These are phyloP conservation scores for Sitodiplosis mosellana DNA, from an alignment of 1,140 invertebrate genomes.

Conservation along the genomic window DNA sequence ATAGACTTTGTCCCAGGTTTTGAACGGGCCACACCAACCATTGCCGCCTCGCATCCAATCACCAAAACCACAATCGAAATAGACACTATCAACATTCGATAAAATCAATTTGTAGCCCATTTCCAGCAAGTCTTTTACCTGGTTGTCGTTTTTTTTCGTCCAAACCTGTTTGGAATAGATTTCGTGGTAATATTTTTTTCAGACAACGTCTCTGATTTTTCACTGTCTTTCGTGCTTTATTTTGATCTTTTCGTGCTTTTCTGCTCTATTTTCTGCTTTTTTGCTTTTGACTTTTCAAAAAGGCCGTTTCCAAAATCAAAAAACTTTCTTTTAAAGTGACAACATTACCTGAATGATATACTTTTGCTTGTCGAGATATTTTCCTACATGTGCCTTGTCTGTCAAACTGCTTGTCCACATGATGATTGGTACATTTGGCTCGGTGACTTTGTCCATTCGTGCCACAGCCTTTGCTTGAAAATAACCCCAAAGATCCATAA, in stretches of 20 bases:
- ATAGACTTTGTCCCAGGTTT: slow-evolving; percentile 39
- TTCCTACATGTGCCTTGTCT: slow-evolving; percentile 22
- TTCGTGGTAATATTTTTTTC: slow-evolving; percentile 7
- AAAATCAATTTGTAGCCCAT: slow-evolving; percentile 35
- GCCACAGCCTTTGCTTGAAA: slow-evolving; percentile 44
- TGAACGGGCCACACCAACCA: slow-evolving; percentile 43
- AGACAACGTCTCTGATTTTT: neutral
- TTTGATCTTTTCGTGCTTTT: too few relatives aligned
- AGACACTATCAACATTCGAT: slow-evolving; percentile 38
- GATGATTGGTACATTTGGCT: slow-evolving; percentile 25
- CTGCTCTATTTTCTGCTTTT: too few relatives aligned
- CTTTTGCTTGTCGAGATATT: slow-evolving; percentile 28
- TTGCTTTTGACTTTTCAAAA: too few relatives aligned
- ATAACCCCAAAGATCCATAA: slow-evolving; percentile 47
- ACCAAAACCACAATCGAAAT: slow-evolving; percentile 37
- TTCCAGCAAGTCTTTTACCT: slow-evolving; percentile 27
- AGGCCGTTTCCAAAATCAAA: too few relatives aligned
- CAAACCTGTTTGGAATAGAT: slow-evolving; percentile 26
- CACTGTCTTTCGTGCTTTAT: too few relatives aligned
- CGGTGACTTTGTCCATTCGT: slow-evolving; percentile 28
- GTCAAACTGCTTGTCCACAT: slow-evolving; percentile 40
- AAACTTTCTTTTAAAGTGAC: neutral
- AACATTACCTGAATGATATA: slow-evolving; percentile 34
- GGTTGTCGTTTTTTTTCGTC: slow-evolving; percentile 25
- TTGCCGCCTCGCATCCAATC: slow-evolving; percentile 28